These are phyloP conservation scores for Oegoconia quadripuncta DNA, from an alignment of 2,888 invertebrate genomes.

Conservation along the genomic window DNA sequence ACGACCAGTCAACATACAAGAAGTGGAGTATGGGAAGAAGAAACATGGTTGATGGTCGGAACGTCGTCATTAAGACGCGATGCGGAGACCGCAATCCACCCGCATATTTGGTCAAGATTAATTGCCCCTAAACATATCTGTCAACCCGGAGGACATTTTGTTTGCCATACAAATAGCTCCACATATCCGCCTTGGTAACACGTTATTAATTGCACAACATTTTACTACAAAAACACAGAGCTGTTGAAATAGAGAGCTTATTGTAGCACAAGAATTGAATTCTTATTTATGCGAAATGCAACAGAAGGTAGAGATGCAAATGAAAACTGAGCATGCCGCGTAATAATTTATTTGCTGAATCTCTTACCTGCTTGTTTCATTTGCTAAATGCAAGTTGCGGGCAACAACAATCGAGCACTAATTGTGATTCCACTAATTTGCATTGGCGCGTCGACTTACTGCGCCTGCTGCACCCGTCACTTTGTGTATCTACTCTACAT, in stretches of 20 bases:
- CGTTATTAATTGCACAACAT: constrained; percentile 39
- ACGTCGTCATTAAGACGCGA: constrained; percentile 51
- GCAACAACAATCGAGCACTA: constrained; percentile 64
- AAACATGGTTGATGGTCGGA: constrained; percentile 25
- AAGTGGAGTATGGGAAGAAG: constrained; percentile 16
- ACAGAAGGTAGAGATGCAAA: constrained; percentile 26
- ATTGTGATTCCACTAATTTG: constrained; percentile 72
- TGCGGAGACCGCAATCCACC: constrained; percentile 57
- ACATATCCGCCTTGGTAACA: constrained; percentile 48
- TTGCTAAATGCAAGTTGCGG: constrained; percentile 59
- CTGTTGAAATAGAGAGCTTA: constrained; percentile 8
- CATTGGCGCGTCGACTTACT: constrained; percentile 49
- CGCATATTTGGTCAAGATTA: constrained; percentile 75
- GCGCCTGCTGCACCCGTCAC: constrained; percentile 32
- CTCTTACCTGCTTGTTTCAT: constrained; percentile 57
- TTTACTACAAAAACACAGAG: constrained; percentile 12
- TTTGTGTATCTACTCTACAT: constrained; percentile 25
- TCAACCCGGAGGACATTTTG: constrained; percentile 65
- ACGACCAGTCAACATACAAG: background rate
- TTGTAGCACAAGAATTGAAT: constrained; percentile 11
- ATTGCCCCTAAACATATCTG: constrained; percentile 71
- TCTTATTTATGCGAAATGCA: constrained; percentile 5
- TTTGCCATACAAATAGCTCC: constrained; percentile 60
- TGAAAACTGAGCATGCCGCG: constrained; percentile 40
- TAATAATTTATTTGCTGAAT: constrained; percentile 57